Evolutionary conservation across 2,888 invertebrate genomes (phyloP), one percentile per base, ranked within the genome.

Genomic region (Drosophila bunnanda): DNA sequence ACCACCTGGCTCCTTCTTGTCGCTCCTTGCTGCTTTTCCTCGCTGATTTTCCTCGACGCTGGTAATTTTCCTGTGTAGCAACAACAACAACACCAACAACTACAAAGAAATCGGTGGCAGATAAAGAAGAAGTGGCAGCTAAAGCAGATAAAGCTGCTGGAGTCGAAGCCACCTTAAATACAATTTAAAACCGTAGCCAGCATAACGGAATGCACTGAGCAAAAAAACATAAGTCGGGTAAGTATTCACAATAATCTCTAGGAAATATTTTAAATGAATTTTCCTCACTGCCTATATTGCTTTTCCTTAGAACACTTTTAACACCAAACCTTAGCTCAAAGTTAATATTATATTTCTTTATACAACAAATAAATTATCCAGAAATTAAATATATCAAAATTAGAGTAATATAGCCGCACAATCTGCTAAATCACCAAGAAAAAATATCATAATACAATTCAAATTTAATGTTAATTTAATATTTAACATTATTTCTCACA

Each of bases 41-140:
- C 34, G n/a, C n/a, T 57, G 46, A 30, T 30, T 48, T 52, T 52
- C 34, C 69, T 69, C 61, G 60, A 46, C 60, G 38, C 30, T 79
- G 82, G 71, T 77, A 76, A 84, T 84, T 74, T 74, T 79, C 61
- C 64, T 65, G 74, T 56, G 53, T 43, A 48, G 12, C 55, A 59
- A 17, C 44, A 64, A 38, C 57, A 54, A 15, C 57, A 55, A 17
- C 36, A 66, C 39, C 32, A 64, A 36, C 57, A 54, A 15, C 57
- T 59, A 17, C 36, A 66, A 43, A 52, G 54, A 64, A 50, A 43
- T 22, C 39, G 58, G 32, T 9, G 17, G 17, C 41, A 41, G 48
- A 54, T 55, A 46, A 61, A 50, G 39, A 55, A 71, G 71, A 72
- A 72, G 50, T 32, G 38, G 28, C 57, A 58, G 32, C 59, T 48